Conservation (phyloP, 2,888 invertebrate species). For the Clostera curtula region DNA sequence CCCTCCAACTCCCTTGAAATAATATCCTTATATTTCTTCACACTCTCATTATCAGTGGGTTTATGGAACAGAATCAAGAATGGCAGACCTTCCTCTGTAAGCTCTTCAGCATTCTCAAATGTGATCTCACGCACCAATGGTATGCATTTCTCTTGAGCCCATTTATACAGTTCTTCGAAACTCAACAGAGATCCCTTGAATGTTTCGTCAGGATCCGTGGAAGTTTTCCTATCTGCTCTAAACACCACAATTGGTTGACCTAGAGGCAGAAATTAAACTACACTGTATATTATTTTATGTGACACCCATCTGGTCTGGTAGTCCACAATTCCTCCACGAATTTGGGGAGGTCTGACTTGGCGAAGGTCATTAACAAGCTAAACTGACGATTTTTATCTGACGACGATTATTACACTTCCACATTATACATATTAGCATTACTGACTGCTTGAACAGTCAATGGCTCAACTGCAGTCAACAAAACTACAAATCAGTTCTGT, state of each 20-base stretch:
- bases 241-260: slow-evolving; percentile 89
- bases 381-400: too few species aligned
- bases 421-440: too few species aligned
- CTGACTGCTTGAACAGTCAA: too few species aligned
- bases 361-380: too few species aligned
- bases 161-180: slow-evolving; percentile 90
- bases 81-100: slow-evolving; percentile 98
- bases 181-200: slow-evolving; percentile 82
- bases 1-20: slow-evolving; percentile 84
- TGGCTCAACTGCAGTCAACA: too few species aligned
- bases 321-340: too few species aligned
- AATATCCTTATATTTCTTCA: slow-evolving; percentile 89
- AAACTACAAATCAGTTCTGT: too few species aligned
- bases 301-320: too few species aligned
- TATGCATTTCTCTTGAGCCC: slow-evolving; percentile 95
- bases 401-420: too few species aligned
- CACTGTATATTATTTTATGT: too few species aligned
- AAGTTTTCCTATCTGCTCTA: slow-evolving; percentile 84
- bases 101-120: slow-evolving; percentile 99
- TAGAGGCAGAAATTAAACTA: slow-evolving; percentile 33
- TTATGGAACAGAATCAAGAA: slow-evolving; percentile 97
- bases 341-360: too few species aligned
- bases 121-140: slow-evolving; percentile 98
- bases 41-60: slow-evolving; percentile 86
- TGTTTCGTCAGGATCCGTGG: slow-evolving; percentile 89